Percentiles rank a stretch among this genome's conserved stretches.
These are phyloP conservation scores for Antechinus flavipes DNA, from an alignment of 2,113 vertebrate genomes.

Conservation along the genomic window DNA sequence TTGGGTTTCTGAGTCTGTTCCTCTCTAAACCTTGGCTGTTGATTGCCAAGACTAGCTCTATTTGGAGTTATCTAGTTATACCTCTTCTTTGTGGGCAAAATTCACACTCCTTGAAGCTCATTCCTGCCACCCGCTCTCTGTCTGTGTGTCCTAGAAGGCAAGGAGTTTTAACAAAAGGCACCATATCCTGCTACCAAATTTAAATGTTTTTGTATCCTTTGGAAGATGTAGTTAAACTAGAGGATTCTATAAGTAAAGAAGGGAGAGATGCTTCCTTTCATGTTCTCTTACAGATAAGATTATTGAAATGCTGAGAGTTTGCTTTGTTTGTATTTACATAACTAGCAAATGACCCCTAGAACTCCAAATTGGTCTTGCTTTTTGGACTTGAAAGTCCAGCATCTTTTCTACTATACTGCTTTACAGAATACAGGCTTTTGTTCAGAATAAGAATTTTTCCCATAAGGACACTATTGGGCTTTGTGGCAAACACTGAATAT, in stretches of 20 bases:
- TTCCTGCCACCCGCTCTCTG: neutral
- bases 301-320: neutral
- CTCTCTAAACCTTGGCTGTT: neutral
- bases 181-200: neutral
- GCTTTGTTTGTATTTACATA: neutral
- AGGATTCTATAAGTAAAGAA: neutral
- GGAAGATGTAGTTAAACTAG: neutral
- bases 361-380: neutral
- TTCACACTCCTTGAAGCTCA: neutral
- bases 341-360: neutral
- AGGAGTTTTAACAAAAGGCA: neutral
- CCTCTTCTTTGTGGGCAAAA: neutral
- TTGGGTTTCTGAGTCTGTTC: neutral
- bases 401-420: neutral
- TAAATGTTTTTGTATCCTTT: neutral
- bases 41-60: neutral
- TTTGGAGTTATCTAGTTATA: neutral
- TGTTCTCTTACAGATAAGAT: neutral
- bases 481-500: slow-evolving; percentile 7
- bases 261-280: neutral
- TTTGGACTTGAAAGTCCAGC: neutral
- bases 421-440: neutral
- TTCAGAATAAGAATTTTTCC: neutral
- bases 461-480: neutral
- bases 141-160: neutral